Percentiles rank a stretch among this genome's conserved stretches.
phyloP scores from a whole-genome alignment of 2,113 vertebrate genomes.

The Eonycteris spelaea region DNA sequence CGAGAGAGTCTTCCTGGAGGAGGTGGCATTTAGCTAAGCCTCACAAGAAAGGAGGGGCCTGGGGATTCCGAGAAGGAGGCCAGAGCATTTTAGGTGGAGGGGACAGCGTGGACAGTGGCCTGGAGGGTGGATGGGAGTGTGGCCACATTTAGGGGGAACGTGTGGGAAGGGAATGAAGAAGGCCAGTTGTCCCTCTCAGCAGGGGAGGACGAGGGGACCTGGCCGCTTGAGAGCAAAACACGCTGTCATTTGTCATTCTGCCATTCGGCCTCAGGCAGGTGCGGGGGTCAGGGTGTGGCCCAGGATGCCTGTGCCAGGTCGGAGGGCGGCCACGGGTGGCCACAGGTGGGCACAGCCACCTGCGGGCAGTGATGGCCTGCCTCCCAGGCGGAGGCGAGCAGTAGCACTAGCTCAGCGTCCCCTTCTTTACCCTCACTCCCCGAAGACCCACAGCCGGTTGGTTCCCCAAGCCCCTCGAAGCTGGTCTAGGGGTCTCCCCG shows the following conservation, averaged over 20 bases:
- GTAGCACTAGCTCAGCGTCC: neutral
- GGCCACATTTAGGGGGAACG: neutral
- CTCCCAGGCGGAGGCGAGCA: too few species aligned
- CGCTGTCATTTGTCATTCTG: neutral
- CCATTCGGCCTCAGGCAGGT: neutral
- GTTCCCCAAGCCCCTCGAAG: neutral
- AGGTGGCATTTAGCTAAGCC: neutral
- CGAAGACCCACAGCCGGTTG: neutral
- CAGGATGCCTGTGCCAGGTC: accelerated
- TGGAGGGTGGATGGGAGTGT: neutral
- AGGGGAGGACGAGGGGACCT: neutral
- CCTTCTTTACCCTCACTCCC: neutral
- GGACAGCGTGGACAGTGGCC: neutral
- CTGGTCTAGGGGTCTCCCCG: neutral
- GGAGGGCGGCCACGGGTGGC: neutral
- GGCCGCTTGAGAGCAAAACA: neutral
- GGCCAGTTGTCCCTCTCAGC: neutral
- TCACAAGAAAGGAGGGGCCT: neutral
- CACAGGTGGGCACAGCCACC: neutral
- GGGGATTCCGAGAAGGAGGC: neutral
- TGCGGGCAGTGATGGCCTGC: accelerated
- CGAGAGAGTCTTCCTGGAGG: neutral
- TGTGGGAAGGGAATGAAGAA: too few species aligned
- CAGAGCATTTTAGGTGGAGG: neutral
- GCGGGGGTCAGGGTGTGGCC: neutral